phyloP scores from a whole-genome alignment of 2,888 invertebrate genomes.

The Diadegma fenestrale region DNA sequence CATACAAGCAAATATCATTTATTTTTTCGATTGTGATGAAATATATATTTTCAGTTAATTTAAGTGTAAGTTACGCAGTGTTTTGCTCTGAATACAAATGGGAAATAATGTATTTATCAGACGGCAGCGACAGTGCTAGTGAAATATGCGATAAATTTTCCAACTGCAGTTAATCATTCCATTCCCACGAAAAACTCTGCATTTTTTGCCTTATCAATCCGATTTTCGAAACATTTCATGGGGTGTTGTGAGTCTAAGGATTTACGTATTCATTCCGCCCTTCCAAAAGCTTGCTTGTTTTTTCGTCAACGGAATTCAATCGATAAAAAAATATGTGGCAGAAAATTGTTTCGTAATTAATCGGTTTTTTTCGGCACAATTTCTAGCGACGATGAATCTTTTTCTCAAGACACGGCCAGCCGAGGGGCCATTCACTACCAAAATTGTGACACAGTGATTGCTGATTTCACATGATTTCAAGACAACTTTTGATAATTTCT shows the following conservation, averaged over 20 bases:
- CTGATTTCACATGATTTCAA: too few relatives aligned
- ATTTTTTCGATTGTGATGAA: neutral
- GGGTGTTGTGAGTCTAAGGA: neutral
- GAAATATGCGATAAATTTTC: neutral
- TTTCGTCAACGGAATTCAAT: neutral
- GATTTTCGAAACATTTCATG: neutral
- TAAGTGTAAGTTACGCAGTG: neutral
- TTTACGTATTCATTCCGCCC: neutral
- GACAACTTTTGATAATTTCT: too few relatives aligned
- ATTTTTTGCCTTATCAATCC: neutral
- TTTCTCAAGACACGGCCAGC: too few relatives aligned
- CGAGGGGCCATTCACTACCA: too few relatives aligned
- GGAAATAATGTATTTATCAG: neutral
- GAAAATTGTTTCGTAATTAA: slow-evolving; percentile 2
- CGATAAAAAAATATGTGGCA: neutral
- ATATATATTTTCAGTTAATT: neutral
- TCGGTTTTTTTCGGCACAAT: neutral
- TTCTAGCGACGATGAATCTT: neutral
- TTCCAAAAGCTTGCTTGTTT: neutral
- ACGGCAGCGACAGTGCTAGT: neutral
- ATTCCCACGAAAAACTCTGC: neutral
- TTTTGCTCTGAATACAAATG: neutral
- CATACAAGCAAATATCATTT: neutral
- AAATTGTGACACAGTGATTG: too few relatives aligned
- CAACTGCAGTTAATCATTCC: neutral